Base-by-base conservation (phyloP, 2,888 invertebrate species). In the Pycnomerus fuliginosus region DNA sequence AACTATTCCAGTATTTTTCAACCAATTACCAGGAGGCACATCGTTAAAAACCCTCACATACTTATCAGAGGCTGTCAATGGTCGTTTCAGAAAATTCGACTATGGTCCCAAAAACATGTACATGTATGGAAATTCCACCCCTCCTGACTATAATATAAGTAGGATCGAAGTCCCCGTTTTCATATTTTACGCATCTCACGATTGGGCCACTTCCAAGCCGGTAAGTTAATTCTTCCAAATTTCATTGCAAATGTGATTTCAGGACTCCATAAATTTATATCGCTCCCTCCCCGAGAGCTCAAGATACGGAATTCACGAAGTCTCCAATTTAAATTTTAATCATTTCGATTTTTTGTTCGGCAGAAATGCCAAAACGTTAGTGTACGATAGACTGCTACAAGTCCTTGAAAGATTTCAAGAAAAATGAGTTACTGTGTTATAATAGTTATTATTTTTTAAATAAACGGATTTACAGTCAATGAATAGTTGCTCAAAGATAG, bases 101-200 rank as follows among this genome's bases (percentile, higher is more conserved):
- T 76, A 76, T 50, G 79, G 79, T 53, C 20, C 4, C 5, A 74
- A 76, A 4, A 72, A 84, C 46, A 63, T 70, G 34, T 64, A 65
- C 27, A 48, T 71, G 1, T 80, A 76, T 53, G 80, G 80, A 1
- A 68, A 69, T 2, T 70, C 75, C 1, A 73, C 71, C 25, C 81
- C 83, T 0, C 77, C 78, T 0, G 65, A 67, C 17, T 85, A 84
- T 59, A 75, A 81, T 50, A 61, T 85, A 14, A 71, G 74, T 3
- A 79, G 77, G 44, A 77, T 83, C 1, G 74, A 69, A 53, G 75
- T 80, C 22, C 84, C 85, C 0, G 76, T 81, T 2, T 71, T 75
- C 1, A 56, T 85, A 11, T 74, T 82, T 31, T 81, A 82, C 48
- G 82, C 83, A 3, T 75, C 76, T 46, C 81, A 81, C 54, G 85